Conservation (phyloP, 1,140 invertebrate species). For the Reticulitermes speratus region DNA sequence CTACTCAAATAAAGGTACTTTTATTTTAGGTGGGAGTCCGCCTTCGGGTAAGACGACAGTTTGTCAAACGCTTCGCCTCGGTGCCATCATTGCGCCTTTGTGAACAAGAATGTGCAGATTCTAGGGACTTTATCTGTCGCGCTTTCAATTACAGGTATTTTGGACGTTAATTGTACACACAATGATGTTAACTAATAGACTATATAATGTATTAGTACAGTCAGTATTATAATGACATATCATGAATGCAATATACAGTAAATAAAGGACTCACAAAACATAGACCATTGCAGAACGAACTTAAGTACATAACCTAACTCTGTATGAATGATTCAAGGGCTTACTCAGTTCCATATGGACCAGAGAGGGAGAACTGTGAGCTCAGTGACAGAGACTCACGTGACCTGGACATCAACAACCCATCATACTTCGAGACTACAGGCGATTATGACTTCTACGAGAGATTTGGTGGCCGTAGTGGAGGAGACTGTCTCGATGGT, state of each 20-base stretch:
- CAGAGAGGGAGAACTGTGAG: constrained; percentile 82
- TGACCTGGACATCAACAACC: constrained; percentile 80
- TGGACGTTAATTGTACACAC: not conserved
- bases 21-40: constrained; percentile 59
- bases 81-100: constrained; percentile 73
- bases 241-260: no score
- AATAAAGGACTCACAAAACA: no score
- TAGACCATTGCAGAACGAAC: no score
- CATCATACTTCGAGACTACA: constrained; percentile 76
- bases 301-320: not conserved
- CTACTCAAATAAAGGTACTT: no score
- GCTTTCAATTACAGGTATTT: constrained; percentile 79
- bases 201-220: not conserved
- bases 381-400: constrained; percentile 81
- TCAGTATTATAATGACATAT: no score
- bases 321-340: not conserved
- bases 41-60: constrained; percentile 73
- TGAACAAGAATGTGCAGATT: constrained; percentile 78
- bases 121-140: constrained; percentile 80
- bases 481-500: constrained; percentile 81
- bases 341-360: constrained; percentile 56
- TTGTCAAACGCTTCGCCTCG: constrained; percentile 70
- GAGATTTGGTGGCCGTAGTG: constrained; percentile 63
- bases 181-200: not conserved
- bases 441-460: constrained; percentile 88